Conservation (phyloP, 2,888 invertebrate species). For the Stegana nigrithorax region DNA sequence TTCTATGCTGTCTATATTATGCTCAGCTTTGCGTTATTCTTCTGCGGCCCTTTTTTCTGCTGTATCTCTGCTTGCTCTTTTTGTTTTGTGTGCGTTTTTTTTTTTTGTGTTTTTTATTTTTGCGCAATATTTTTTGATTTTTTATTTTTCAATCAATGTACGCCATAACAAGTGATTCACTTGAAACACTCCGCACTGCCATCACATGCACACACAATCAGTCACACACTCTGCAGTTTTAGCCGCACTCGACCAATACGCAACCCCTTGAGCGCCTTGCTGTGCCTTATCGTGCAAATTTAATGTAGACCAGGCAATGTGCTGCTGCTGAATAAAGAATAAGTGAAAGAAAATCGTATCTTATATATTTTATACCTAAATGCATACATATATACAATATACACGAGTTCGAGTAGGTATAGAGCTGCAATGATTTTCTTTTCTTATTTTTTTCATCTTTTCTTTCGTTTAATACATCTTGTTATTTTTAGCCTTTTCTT, state of each 20-base stretch:
- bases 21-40: neutral
- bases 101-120: slow-evolving; percentile 5
- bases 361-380: no score
- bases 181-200: slow-evolving; percentile 24
- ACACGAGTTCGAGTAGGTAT: no score
- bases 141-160: slow-evolving; percentile 19
- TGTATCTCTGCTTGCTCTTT: neutral
- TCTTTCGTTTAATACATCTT: slow-evolving; percentile 30
- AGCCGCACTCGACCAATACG: neutral
- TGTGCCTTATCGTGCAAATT: neutral
- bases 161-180: slow-evolving; percentile 20
- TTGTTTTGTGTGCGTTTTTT: neutral
- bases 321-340: no score
- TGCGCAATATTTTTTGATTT: slow-evolving; percentile 18
- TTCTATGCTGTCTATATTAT: neutral
- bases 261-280: no score
- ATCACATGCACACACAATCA: neutral
- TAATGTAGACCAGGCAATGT: no score
- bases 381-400: no score
- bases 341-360: no score
- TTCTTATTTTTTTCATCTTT: no score
- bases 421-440: no score
- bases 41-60: neutral
- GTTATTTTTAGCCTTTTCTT: slow-evolving; percentile 30
- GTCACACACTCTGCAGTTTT: neutral